Evolutionary conservation across 2,888 invertebrate species (phyloP).

Genomic region (Mythimna loreyi): DNA sequence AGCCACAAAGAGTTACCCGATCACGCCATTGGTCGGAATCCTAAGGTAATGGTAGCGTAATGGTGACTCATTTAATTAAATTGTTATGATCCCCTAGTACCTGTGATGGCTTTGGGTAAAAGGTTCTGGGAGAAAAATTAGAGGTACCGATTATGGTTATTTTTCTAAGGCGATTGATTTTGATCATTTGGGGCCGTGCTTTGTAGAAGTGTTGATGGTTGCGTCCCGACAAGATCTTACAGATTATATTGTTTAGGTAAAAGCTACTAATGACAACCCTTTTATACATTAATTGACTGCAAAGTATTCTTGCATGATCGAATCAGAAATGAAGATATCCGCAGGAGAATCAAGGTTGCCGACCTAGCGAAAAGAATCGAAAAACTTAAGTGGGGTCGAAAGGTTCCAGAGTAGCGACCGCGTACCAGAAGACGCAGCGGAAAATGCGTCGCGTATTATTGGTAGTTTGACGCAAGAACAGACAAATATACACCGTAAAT

Average conservation of each 20-base stretch:
- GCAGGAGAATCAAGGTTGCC: no score
- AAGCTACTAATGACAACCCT: not conserved
- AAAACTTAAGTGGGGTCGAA: no score
- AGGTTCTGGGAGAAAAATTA: constrained; percentile 42
- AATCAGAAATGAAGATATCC: no score
- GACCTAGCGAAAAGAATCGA: no score
- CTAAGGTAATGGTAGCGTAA: constrained; percentile 51
- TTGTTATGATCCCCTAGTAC: constrained; percentile 56
- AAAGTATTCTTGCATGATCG: no score
- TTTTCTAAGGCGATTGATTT: constrained; percentile 24
- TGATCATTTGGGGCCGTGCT: not conserved
- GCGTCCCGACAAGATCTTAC: no score
- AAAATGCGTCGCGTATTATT: no score
- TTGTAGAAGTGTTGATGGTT: not conserved
- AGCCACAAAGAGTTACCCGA: constrained; percentile 49
- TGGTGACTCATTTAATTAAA: constrained; percentile 57
- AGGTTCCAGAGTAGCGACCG: no score
- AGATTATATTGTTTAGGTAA: not conserved
- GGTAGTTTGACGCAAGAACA: no score
- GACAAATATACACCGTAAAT: no score
- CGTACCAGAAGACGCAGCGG: no score
- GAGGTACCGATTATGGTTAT: constrained; percentile 15
- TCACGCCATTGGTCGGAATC: constrained; percentile 51
- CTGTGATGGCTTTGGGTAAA: constrained; percentile 20
- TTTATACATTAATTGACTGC: no score